phyloP scores from a whole-genome alignment of 2,888 invertebrate species.

The Plebejus argus region DNA sequence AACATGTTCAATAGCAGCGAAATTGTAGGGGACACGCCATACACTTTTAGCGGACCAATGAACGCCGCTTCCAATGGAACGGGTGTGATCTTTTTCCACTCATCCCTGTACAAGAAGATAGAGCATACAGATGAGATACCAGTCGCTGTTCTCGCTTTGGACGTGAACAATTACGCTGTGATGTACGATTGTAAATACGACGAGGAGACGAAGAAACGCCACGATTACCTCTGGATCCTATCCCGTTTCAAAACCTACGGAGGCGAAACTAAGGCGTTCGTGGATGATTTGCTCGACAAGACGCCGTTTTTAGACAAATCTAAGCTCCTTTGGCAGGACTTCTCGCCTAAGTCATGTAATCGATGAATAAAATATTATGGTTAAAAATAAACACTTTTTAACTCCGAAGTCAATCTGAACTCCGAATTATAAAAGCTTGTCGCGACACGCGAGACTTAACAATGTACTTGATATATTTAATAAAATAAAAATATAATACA shows the following conservation, averaged over 20 bases:
- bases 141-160: not conserved
- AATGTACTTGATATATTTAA: too few species aligned
- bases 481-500: too few species aligned
- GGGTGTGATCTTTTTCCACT: not conserved
- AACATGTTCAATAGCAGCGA: not conserved
- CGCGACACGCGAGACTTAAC: too few species aligned
- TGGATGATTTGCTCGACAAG: not conserved
- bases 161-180: constrained; percentile 1
- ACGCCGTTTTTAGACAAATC: constrained; percentile 18
- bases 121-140: not conserved
- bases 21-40: not conserved
- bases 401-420: too few species aligned
- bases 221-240: constrained; percentile 22
- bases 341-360: not conserved
- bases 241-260: constrained; percentile 15
- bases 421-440: too few species aligned
- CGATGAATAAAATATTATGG: not conserved
- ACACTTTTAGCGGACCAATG: not conserved
- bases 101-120: not conserved
- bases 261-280: not conserved
- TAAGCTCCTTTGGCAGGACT: constrained; percentile 7
- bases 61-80: not conserved
- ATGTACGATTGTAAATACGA: constrained; percentile 18
- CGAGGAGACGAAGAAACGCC: not conserved
- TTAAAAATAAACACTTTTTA: too few species aligned